phyloP scores from a whole-genome alignment of 2,888 invertebrate genomes.

The Antheraea yamamai region DNA sequence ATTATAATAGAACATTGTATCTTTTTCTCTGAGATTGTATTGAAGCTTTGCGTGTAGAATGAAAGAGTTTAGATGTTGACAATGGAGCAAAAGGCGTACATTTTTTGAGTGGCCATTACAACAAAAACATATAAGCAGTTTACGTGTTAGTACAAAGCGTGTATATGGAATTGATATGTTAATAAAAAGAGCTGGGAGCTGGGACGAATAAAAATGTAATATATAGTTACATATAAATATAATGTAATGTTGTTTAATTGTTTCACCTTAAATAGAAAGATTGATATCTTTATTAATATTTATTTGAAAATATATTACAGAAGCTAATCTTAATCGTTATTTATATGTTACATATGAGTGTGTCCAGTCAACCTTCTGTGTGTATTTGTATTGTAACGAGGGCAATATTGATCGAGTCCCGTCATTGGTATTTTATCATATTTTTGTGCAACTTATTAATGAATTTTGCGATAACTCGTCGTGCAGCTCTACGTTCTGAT shows the following conservation, averaged over 20 bases:
- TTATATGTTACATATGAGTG: neutral
- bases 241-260: too few species aligned
- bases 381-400: slow-evolving; percentile 16
- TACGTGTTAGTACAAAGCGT: too few species aligned
- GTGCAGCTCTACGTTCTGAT: slow-evolving; percentile 30
- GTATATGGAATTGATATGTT: too few species aligned
- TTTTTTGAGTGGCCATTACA: neutral
- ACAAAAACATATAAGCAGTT: neutral
- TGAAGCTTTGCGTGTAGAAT: neutral
- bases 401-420: slow-evolving; percentile 32
- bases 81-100: neutral
- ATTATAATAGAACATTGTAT: neutral
- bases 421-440: slow-evolving; percentile 39
- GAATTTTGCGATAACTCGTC: slow-evolving; percentile 38
- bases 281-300: too few species aligned
- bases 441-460: slow-evolving; percentile 37
- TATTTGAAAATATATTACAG: too few species aligned
- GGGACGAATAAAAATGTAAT: too few species aligned
- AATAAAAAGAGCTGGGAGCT: too few species aligned
- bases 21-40: neutral
- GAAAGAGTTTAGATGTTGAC: neutral
- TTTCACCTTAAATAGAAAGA: too few species aligned
- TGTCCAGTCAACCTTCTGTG: slow-evolving; percentile 14
- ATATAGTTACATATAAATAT: too few species aligned
- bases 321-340: too few species aligned